These are phyloP conservation scores for Drosophila mauritiana DNA, from an alignment of 1,140 invertebrate genomes.

Conservation along the genomic window DNA sequence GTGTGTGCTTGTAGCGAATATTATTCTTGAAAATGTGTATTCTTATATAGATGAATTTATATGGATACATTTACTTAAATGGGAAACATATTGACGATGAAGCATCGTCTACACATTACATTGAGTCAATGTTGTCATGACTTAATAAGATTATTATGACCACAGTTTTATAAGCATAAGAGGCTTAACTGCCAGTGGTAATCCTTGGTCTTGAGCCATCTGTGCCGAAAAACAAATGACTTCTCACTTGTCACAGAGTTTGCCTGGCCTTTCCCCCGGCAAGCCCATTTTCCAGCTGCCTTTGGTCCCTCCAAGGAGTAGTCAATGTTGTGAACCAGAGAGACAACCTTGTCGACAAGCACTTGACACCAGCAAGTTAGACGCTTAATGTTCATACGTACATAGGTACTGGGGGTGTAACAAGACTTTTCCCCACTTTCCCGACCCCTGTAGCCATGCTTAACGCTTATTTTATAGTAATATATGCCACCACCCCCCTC, in stretches of 20 bases:
- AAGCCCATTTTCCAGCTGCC: slow-evolving; percentile 12
- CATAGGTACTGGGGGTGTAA: slow-evolving; percentile 41
- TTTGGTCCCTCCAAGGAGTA: slow-evolving; percentile 25
- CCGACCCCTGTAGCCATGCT: slow-evolving; percentile 35
- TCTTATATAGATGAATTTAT: no score
- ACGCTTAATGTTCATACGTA: slow-evolving; percentile 67
- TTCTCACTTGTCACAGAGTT: slow-evolving; percentile 42
- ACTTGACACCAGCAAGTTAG: slow-evolving; percentile 74
- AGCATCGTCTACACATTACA: neutral
- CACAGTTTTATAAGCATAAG: slow-evolving; percentile 4
- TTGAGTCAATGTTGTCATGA: neutral
- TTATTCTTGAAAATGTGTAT: no score
- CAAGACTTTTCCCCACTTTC: slow-evolving; percentile 13
- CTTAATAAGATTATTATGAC: slow-evolving; percentile 7
- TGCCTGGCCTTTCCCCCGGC: neutral
- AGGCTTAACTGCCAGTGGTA: slow-evolving; percentile 2
- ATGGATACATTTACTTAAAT: no score
- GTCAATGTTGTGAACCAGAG: slow-evolving; percentile 45
- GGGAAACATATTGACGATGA: neutral
- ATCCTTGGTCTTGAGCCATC: slow-evolving; percentile 15
- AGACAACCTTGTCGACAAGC: slow-evolving; percentile 66
- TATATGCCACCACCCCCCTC: slow-evolving; percentile 39
- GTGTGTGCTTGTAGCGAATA: no score
- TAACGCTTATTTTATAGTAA: slow-evolving; percentile 68
- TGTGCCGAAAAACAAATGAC: slow-evolving; percentile 41